Conservation (phyloP, 1,140 invertebrate species). For the Scaptomyza montana region DNA sequence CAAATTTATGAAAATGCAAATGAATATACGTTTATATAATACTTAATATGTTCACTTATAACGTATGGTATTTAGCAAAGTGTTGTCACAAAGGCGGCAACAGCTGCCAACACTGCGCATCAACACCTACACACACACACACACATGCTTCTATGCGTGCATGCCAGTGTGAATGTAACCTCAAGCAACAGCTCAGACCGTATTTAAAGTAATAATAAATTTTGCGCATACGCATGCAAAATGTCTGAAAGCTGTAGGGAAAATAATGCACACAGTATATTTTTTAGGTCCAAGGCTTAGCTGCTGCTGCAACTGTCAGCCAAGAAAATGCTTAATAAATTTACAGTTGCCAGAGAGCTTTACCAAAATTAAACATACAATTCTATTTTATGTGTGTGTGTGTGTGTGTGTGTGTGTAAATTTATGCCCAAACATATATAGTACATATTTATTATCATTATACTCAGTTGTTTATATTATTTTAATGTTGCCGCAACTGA, state of each 20-base stretch:
- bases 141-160: constrained; percentile 7
- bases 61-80: constrained; percentile 42
- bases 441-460: constrained; percentile 70
- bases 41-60: constrained; percentile 8
- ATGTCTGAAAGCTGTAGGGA: constrained; percentile 6
- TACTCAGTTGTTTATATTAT: constrained; percentile 73
- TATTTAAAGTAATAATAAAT: constrained; percentile 67
- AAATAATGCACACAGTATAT: constrained; percentile 19
- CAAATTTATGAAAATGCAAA: constrained; percentile 75
- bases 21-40: constrained; percentile 17
- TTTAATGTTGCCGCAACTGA: constrained; percentile 65
- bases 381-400: neutral
- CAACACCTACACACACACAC: constrained; percentile 60
- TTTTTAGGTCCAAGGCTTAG: constrained; percentile 8
- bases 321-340: constrained; percentile 61
- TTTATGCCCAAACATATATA: constrained; percentile 50
- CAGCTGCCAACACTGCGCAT: constrained; percentile 76
- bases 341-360: constrained; percentile 18
- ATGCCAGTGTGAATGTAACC: constrained; percentile 41
- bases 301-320: constrained; percentile 48
- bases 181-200: constrained; percentile 15
- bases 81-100: constrained; percentile 71
- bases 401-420: constrained; percentile 16
- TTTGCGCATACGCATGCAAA: constrained; percentile 14
- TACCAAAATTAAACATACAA: neutral